A percentile compares a stretch with the other conserved stretches of the same genome.
These are phyloP conservation scores for Cephalopholis sonnerati DNA, from an alignment of 2,113 vertebrate genomes.

Conservation along the genomic window DNA sequence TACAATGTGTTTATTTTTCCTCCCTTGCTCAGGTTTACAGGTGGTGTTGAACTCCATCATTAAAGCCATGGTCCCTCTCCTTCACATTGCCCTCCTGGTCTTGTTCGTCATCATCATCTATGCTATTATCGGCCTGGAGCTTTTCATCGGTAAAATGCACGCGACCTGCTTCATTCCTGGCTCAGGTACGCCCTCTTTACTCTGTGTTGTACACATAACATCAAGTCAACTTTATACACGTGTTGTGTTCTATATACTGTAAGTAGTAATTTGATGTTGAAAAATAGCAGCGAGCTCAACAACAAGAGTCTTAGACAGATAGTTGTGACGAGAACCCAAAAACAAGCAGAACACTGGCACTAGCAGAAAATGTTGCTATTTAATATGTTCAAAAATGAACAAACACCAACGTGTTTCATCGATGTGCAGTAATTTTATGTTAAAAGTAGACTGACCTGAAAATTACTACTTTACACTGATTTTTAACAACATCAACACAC, in stretches of 20 bases:
- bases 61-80: conserved; percentile 99
- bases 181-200: conserved; percentile 84
- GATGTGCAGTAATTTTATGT: background rate
- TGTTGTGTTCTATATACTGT: background rate
- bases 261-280: background rate
- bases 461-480: background rate
- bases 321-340: no score
- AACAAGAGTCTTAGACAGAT: no score
- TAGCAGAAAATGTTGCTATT: no score
- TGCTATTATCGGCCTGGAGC: conserved; percentile 99
- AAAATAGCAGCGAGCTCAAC: no score
- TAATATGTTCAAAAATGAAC: no score
- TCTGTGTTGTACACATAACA: conserved; percentile 15
- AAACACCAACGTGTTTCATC: no score
- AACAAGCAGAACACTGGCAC: no score
- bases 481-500: background rate
- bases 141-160: conserved; percentile 99
- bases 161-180: conserved; percentile 93
- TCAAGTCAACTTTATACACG: background rate
- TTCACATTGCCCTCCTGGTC: conserved; percentile 99
- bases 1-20: conserved; percentile 35
- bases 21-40: conserved; percentile 94
- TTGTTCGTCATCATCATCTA: conserved; percentile 99
- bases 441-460: background rate
- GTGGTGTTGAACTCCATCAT: conserved; percentile 99